Conservation (phyloP, 2,113 vertebrate genomes). For the Mesoclemmys tuberculata region DNA sequence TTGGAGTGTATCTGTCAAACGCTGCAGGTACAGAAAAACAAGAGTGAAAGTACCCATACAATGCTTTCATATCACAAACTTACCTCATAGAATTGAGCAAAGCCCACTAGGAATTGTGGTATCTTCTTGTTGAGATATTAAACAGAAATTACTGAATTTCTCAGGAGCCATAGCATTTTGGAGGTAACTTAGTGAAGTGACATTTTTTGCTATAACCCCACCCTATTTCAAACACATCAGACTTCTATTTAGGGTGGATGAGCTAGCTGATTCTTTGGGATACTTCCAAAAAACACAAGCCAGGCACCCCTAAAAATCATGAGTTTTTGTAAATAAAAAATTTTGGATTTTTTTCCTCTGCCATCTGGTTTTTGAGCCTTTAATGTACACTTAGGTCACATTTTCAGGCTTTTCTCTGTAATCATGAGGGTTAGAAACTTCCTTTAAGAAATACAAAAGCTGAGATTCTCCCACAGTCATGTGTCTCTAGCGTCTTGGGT, state of each 20-base stretch:
- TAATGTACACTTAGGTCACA: accelerated
- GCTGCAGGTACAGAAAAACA: conserved; percentile 60
- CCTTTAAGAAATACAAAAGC: background rate
- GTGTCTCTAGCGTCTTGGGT: background rate
- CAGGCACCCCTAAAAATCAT: conserved; percentile 18
- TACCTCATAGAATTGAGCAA: background rate
- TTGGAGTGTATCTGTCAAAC: conserved; percentile 33
- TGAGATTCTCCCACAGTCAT: background rate
- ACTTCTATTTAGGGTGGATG: background rate
- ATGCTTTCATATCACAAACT: conserved; percentile 24
- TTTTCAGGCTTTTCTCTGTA: background rate
- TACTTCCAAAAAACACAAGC: conserved; percentile 49
- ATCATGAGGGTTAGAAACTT: background rate
- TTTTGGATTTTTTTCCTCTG: background rate
- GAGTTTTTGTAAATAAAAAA: background rate
- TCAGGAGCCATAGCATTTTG: conserved; percentile 14
- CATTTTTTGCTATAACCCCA: conserved; percentile 50
- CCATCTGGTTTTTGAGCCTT: background rate
- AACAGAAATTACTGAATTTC: background rate
- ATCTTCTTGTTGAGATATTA: background rate
- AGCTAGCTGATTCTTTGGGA: background rate
- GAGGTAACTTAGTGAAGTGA: background rate
- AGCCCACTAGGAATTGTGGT: conserved; percentile 5
- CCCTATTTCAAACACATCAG: conserved; percentile 58
- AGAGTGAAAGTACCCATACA: conserved; percentile 63